Conservation (phyloP, 2,797 vertebrate genomes). For the Catamblyrhynchus diadema region DNA sequence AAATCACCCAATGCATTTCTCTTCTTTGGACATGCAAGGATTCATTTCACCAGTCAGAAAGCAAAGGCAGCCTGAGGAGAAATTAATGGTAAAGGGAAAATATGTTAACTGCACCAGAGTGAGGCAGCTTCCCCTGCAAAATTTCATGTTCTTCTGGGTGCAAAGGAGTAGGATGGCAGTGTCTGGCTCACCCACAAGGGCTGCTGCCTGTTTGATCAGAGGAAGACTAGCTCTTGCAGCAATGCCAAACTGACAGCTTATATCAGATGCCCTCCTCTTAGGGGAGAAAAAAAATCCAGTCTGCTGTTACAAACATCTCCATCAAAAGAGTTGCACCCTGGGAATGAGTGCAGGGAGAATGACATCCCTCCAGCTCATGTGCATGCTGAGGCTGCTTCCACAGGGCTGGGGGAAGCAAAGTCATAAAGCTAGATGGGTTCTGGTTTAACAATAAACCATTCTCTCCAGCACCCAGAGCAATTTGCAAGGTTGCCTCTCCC, state of each 20-base stretch:
- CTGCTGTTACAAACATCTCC: not conserved
- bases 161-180: not conserved
- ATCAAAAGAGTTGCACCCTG: not conserved
- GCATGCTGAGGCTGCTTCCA: not conserved
- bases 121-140: not conserved
- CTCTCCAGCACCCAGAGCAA: not conserved
- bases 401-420: not conserved
- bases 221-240: not conserved
- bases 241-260: not conserved
- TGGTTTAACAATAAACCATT: not conserved
- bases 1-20: not conserved
- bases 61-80: not conserved
- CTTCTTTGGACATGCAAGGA: not conserved
- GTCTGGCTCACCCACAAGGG: not conserved
- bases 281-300: too few relatives aligned
- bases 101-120: not conserved
- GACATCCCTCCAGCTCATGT: not conserved
- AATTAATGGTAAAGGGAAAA: not conserved
- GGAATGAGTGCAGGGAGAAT: not conserved
- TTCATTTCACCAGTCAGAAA: not conserved
- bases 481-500: not conserved
- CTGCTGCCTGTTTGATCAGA: not conserved
- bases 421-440: not conserved
- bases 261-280: not conserved
- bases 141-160: not conserved